phyloP scores from a whole-genome alignment of 2,113 vertebrate species.

The Micronycteris hirsuta region DNA sequence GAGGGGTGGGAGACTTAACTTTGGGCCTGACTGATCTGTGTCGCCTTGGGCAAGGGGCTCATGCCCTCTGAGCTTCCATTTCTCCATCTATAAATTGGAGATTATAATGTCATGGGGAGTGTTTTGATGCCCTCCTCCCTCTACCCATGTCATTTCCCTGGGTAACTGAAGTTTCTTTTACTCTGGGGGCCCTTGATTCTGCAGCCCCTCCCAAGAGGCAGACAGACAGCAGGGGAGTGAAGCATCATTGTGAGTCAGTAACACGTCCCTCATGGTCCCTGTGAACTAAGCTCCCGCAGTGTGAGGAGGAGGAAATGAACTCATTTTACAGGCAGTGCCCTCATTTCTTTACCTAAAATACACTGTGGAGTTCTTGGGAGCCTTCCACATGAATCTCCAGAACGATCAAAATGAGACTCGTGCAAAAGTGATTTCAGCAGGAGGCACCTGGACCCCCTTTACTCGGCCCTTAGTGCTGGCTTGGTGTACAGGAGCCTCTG shows the following conservation, averaged over 20 bases:
- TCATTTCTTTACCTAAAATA: rapidly evolving
- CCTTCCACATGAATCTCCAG: neutral
- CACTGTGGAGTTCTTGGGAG: neutral
- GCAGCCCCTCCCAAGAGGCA: neutral
- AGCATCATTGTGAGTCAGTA: neutral
- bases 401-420: neutral
- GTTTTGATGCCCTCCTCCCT: no score
- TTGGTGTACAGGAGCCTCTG: neutral
- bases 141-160: neutral
- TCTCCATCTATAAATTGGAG: neutral
- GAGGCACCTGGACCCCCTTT: neutral
- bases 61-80: rapidly evolving
- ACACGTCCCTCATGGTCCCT: rapidly evolving
- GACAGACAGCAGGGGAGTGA: rapidly evolving
- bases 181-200: neutral
- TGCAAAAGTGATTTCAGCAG: neutral
- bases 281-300: neutral
- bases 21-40: rapidly evolving
- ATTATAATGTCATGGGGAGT: neutral
- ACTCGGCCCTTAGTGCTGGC: no score
- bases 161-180: neutral
- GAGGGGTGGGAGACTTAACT: neutral
- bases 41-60: no score
- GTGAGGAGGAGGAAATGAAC: neutral
- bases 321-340: neutral